Conservation (phyloP, 2,888 invertebrate species). For the Phyllotreta striolata region DNA sequence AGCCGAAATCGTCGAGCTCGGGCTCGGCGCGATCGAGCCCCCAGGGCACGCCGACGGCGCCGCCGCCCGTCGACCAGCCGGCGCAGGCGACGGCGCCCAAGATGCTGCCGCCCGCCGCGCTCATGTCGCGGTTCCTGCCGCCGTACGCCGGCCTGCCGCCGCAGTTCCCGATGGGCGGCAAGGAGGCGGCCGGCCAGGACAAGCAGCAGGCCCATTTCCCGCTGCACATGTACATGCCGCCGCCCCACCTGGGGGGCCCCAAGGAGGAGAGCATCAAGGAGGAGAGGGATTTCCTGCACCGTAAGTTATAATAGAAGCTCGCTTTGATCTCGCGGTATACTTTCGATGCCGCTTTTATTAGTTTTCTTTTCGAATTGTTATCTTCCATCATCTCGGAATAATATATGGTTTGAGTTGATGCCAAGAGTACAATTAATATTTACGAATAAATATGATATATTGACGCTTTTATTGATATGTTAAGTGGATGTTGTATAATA, state of each 20-base stretch:
- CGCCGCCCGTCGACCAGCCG: slow-evolving; percentile 63
- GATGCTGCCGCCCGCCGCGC: slow-evolving; percentile 66
- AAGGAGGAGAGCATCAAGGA: slow-evolving; percentile 62
- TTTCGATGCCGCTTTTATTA: slow-evolving; percentile 34
- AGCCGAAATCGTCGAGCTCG: slow-evolving; percentile 73
- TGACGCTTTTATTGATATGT: slow-evolving; percentile 21
- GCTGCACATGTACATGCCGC: slow-evolving; percentile 60
- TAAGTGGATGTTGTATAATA: slow-evolving; percentile 20
- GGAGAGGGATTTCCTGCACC: slow-evolving; percentile 70
- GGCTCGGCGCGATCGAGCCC: slow-evolving; percentile 67
- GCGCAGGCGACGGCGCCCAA: slow-evolving; percentile 67
- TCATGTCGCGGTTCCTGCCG: slow-evolving; percentile 69
- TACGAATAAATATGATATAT: slow-evolving; percentile 21
- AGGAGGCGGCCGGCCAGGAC: slow-evolving; percentile 56
- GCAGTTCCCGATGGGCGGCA: slow-evolving; percentile 62
- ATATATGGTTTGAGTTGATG: slow-evolving; percentile 40
- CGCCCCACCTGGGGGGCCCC: slow-evolving; percentile 52
- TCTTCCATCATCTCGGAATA: slow-evolving; percentile 31
- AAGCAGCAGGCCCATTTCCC: slow-evolving; percentile 57
- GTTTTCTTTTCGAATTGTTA: slow-evolving; percentile 36
- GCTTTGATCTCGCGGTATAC: slow-evolving; percentile 35
- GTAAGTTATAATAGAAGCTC: slow-evolving; percentile 58
- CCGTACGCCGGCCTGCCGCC: slow-evolving; percentile 70
- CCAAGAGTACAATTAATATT: slow-evolving; percentile 43
- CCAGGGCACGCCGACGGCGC: slow-evolving; percentile 56